These are phyloP conservation scores for Lepilemur ruficaudatus DNA, from an alignment of 2,797 vertebrate species.

Conservation along the genomic window DNA sequence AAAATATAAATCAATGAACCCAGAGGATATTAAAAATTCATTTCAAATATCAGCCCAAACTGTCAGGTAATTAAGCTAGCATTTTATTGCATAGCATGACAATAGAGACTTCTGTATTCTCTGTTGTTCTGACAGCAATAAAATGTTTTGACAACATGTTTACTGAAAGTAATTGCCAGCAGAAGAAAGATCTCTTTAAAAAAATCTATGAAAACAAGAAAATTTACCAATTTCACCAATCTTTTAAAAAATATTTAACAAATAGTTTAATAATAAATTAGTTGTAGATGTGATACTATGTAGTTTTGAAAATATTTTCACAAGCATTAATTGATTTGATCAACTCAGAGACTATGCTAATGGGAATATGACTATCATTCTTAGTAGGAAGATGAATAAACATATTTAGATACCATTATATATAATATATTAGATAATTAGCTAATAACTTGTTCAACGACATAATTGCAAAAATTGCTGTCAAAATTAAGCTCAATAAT, in stretches of 20 bases:
- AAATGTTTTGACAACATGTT: slow-evolving; percentile 45
- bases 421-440: not conserved
- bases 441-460: not conserved
- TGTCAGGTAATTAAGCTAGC: slow-evolving; percentile 60
- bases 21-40: slow-evolving; percentile 65
- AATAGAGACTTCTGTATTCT: not conserved
- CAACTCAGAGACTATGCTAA: not conserved
- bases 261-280: not conserved
- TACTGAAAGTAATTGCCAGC: slow-evolving; percentile 30
- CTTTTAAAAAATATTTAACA: not conserved
- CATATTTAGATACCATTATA: not conserved
- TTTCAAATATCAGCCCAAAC: slow-evolving; percentile 43
- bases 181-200: not conserved
- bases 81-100: slow-evolving; percentile 30
- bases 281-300: not conserved
- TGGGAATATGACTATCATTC: not conserved
- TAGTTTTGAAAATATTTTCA: not conserved
- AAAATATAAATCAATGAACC: slow-evolving; percentile 65
- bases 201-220: not conserved
- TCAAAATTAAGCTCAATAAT: not conserved
- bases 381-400: not conserved
- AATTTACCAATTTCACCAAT: not conserved
- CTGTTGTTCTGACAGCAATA: slow-evolving; percentile 40
- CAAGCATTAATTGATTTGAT: not conserved
- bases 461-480: not conserved